These are phyloP conservation scores for Temnothorax longispinosus DNA, from an alignment of 1,140 invertebrate species.

Conservation along the genomic window DNA sequence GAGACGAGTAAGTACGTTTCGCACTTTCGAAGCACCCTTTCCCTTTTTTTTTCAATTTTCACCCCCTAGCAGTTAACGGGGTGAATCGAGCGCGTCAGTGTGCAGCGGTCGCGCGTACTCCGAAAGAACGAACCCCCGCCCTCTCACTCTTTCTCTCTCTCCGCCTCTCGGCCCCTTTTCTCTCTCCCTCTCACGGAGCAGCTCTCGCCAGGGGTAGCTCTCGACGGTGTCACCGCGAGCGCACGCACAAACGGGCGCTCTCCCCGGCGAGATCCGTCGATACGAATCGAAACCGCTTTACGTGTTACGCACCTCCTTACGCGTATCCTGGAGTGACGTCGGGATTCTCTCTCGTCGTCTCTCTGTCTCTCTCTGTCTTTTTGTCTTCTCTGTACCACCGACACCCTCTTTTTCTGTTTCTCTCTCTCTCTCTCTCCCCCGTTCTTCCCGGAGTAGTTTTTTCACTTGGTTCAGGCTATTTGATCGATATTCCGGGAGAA, in stretches of 20 bases:
- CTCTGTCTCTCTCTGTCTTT: not conserved
- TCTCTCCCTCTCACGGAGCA: constrained; percentile 14
- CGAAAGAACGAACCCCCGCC: not conserved
- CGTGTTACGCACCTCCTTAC: constrained; percentile 51
- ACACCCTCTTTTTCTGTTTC: constrained; percentile 17
- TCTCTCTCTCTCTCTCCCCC: constrained; percentile 60
- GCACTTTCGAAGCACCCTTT: not conserved
- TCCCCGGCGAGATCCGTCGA: constrained; percentile 39
- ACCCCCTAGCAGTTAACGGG: not conserved
- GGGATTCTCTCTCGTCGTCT: constrained; percentile 20
- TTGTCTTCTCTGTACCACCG: not conserved
- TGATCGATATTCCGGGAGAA: constrained; percentile 79
- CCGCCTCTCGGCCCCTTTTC: not conserved
- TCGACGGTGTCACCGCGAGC: constrained; percentile 34
- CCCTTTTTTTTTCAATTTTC: not conserved
- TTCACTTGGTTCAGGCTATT: constrained; percentile 72
- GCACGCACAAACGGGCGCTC: constrained; percentile 24
- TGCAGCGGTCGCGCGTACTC: constrained; percentile 36
- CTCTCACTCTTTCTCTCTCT: not conserved
- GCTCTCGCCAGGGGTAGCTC: constrained; percentile 50
- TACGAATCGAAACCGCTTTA: constrained; percentile 22
- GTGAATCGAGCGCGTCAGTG: constrained; percentile 47
- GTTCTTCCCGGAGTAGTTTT: constrained; percentile 63
- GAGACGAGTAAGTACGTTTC: not conserved
- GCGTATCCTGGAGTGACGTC: constrained; percentile 28